Evolutionary conservation across 2,888 invertebrate species (phyloP).

Genomic region (Drosophila putrida): DNA sequence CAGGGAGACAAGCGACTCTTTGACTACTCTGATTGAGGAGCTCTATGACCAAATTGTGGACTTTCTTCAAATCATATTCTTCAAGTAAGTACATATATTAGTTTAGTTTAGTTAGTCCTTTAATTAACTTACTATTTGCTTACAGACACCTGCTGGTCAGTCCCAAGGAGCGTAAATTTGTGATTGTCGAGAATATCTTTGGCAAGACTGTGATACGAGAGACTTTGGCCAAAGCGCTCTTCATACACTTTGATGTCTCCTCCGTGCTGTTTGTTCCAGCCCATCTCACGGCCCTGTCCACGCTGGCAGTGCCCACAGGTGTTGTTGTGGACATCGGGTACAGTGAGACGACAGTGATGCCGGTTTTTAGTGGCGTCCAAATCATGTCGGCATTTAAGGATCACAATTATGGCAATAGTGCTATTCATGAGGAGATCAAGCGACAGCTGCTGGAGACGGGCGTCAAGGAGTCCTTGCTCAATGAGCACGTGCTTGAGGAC

Average conservation of each 20-base stretch:
- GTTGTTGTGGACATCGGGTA: conserved; percentile 96
- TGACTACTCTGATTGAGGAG: conserved; percentile 89
- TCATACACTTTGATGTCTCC: conserved; percentile 95
- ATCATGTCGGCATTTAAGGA: conserved; percentile 94
- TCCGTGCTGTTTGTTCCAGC: conserved; percentile 93
- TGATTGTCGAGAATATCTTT: conserved; percentile 96
- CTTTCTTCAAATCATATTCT: conserved; percentile 94
- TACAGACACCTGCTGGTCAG: conserved; percentile 94
- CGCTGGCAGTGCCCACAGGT: conserved; percentile 92
- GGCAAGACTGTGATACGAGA: conserved; percentile 93
- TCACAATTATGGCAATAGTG: conserved; percentile 91
- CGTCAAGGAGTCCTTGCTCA: conserved; percentile 84
- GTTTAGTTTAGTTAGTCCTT: too few relatives aligned
- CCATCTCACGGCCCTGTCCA: conserved; percentile 93
- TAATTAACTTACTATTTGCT: too few relatives aligned
- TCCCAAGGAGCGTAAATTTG: conserved; percentile 96
- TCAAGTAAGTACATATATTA: conserved; percentile 88
- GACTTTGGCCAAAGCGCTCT: conserved; percentile 95
- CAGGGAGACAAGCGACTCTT: conserved; percentile 88
- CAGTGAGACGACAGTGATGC: conserved; percentile 92
- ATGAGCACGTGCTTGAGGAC: conserved; percentile 89
- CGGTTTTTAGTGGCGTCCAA: conserved; percentile 95
- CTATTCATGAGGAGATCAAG: conserved; percentile 89
- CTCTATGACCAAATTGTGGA: conserved; percentile 94
- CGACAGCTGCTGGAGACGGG: conserved; percentile 86